These are phyloP conservation scores for Kryphioiulus occultus DNA, from an alignment of 2,888 invertebrate genomes.

Conservation along the genomic window DNA sequence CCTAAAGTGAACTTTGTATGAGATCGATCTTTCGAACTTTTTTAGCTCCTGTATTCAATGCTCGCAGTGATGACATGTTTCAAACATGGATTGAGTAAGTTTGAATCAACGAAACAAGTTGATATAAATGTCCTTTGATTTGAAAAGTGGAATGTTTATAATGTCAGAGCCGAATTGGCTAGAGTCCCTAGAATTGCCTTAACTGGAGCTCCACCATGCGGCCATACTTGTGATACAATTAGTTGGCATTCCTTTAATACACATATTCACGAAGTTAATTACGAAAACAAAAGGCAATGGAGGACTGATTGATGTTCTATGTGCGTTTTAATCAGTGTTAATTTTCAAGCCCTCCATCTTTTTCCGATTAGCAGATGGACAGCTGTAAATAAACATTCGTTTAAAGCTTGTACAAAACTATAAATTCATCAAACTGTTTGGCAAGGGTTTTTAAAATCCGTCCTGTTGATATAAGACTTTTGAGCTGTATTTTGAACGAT, in stretches of 20 bases:
- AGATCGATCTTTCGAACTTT: too few species aligned
- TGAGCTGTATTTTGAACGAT: not conserved
- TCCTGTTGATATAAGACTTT: not conserved
- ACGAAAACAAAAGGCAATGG: not conserved
- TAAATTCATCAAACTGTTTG: not conserved
- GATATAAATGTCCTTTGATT: too few species aligned
- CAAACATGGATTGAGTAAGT: too few species aligned
- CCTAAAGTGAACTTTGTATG: too few species aligned
- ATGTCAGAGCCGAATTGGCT: not conserved
- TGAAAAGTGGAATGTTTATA: not conserved
- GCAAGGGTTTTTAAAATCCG: not conserved
- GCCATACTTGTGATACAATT: not conserved
- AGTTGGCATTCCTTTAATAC: not conserved
- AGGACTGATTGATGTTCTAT: not conserved
- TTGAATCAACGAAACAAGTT: too few species aligned
- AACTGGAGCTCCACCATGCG: not conserved
- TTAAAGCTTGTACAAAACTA: not conserved
- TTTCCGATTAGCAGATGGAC: not conserved
- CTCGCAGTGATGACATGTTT: too few species aligned
- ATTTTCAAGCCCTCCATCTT: not conserved
- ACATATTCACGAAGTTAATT: not conserved
- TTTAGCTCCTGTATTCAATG: too few species aligned
- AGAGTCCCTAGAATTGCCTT: not conserved
- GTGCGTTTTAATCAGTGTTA: not conserved
- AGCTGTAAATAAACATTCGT: constrained; percentile 7